Base-by-base conservation (phyloP, 2,888 invertebrate genomes). In the Escarpia spicata region DNA sequence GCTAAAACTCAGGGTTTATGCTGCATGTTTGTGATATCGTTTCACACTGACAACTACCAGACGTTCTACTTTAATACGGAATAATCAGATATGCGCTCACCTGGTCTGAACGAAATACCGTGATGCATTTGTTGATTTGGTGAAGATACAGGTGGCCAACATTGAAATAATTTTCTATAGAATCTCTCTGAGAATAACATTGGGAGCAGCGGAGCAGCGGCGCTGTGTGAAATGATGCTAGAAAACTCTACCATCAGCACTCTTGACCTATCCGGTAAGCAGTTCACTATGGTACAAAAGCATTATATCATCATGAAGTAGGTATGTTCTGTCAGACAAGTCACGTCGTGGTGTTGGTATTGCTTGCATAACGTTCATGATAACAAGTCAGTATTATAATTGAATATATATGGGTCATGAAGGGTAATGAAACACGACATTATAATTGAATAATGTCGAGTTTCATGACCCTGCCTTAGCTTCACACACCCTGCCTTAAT, bases 111-210 rank as follows among this genome's bases (percentile, higher is more conserved):
- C 15, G 52, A 52, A 52, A 52, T 52, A 52, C 52, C 9, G 15
- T 52, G 12, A 37, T 52, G 15, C 15, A 6, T 52, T 52, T 52
- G 52, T 52, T 15, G 52, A 52, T 52, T 15, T 75, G 75, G 19
- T 26, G 6, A 2, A 15, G 75, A 6, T 1, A 75, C 75, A 26
- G n/a, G 26, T 19, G 19, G 75, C 26, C n/a, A 75, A 75, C 75
- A 4, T 75, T 75, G 19, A 75, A 75, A 4, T 75, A 31, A 43
- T n/a, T 31, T 92, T 90, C 94, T 94, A 15, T 94, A 95, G 95
- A 94, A 94, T 92, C 93, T 95, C 91, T 94, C 95, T 3, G 95
- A 95, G 93, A 95, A 95, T 92, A 93, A 93, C 91, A 92, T 95
- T 43, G 95, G 95, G 10, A 94, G 94, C 12, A 93, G 93, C 10